Conservation (phyloP, 2,113 vertebrate species). For the Pundamilia nyererei region DNA sequence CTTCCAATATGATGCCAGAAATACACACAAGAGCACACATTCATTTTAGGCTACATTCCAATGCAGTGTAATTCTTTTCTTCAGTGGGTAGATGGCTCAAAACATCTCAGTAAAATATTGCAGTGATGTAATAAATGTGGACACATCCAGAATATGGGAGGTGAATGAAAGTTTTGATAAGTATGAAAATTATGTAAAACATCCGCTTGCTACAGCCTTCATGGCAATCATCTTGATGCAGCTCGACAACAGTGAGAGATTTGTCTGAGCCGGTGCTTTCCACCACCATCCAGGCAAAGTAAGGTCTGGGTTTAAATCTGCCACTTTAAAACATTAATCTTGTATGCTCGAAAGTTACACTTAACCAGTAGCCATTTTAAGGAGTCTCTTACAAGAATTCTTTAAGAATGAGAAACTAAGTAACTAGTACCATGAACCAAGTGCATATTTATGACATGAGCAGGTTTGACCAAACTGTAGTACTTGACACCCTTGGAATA, state of each 20-base stretch:
- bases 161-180: not conserved
- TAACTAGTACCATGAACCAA: not conserved
- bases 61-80: not conserved
- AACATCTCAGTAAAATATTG: not conserved
- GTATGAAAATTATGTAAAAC: not conserved
- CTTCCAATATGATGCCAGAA: not conserved
- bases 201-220: not conserved
- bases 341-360: not conserved
- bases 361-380: not conserved
- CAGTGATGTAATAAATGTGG: not conserved
- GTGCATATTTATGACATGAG: not conserved
- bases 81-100: not conserved
- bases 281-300: not conserved
- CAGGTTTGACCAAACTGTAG: not conserved
- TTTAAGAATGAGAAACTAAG: not conserved
- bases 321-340: not conserved
- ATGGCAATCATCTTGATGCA: not conserved
- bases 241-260: not conserved
- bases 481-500: not conserved
- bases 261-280: not conserved
- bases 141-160: not conserved
- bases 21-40: not conserved
- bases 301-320: not conserved
- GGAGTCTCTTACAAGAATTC: not conserved
- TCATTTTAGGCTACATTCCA: not conserved